Base-by-base conservation (phyloP, 2,113 vertebrate species). In the Conger conger region DNA sequence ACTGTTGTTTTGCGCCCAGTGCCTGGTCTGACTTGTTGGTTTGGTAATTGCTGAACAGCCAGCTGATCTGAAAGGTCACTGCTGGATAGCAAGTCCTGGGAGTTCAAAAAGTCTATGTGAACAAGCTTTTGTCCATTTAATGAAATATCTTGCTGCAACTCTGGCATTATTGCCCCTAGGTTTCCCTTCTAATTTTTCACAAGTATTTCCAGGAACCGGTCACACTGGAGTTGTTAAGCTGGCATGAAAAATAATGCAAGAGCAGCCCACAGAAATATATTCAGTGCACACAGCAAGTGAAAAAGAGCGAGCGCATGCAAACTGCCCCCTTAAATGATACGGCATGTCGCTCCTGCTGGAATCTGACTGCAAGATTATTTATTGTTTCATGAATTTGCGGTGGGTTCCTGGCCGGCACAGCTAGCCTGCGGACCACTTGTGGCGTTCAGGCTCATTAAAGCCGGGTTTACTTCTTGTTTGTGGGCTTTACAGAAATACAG, bases 211-310 rank as follows among this genome's bases (percentile, higher is more conserved):
- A 88, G 82, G 88, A 85, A 77, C 79, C 54, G 87, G 83, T 87
- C 88, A 88, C 88, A 89, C 87, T 81, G 82, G 87, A 89, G 88
- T 84, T 84, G 86, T 90, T 92, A 92, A 93, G 89, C 89, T 83
- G 30, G 88, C 91, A 90, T 92, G 92, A 94, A 88, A 88, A 94
- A 93, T 90, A 91, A 91, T 87, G 89, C 88, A 87, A 92, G 84
- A 89, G 90, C 63, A 89, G 83, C 57, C 35, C 90, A 90, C 90
- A 90, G 85, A 82, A 17, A 86, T 85, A 88, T 86, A 88, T 89
- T 86, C 86, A 82, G 82, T 79, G 84, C 54, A 38, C 89, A 82
- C 84, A 79, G 80, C 53, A 23, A n/a, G 88, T 83, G 68, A 38
- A 0, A 86, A 80, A 68, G 83, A 85, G 85, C 76, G 84, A 86